Evolutionary conservation across 2,113 vertebrate species (phyloP).

Genomic region (Oreocharis arfaki): DNA sequence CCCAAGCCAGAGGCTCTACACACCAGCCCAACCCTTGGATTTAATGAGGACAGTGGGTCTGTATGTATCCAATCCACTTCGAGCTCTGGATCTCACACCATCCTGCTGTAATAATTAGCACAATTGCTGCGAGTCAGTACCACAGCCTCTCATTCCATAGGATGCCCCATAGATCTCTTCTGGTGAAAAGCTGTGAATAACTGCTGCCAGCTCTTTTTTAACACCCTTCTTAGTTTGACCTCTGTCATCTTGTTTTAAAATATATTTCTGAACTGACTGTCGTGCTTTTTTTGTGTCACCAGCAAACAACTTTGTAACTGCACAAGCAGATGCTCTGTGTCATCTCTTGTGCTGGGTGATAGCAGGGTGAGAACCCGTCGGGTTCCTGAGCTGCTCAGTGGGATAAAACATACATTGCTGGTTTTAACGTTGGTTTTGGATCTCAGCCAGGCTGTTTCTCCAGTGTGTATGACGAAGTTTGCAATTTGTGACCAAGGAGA

Average conservation of each 20-base stretch:
- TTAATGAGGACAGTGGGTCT: background rate
- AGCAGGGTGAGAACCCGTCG: background rate
- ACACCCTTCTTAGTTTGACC: background rate
- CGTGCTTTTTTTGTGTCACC: background rate
- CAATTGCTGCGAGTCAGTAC: background rate
- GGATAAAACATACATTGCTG: background rate
- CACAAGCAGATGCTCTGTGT: slow-evolving; percentile 24
- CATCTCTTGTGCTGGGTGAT: background rate
- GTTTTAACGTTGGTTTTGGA: background rate
- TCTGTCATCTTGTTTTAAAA: background rate
- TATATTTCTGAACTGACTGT: background rate
- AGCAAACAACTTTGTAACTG: background rate
- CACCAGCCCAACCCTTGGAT: background rate
- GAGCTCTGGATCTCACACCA: background rate
- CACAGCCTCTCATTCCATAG: background rate
- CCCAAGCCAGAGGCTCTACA: background rate
- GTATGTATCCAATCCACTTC: background rate
- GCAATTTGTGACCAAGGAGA: background rate
- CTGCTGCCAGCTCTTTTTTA: slow-evolving; percentile 18
- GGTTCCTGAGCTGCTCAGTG: background rate
- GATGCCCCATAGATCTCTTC: background rate
- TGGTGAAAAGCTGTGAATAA: slow-evolving; percentile 18
- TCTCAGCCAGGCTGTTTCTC: background rate
- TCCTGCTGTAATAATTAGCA: background rate
- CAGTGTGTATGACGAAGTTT: background rate